These are phyloP conservation scores for Rhinoraja longicauda DNA, from an alignment of 2,797 vertebrate species.

Conservation along the genomic window DNA sequence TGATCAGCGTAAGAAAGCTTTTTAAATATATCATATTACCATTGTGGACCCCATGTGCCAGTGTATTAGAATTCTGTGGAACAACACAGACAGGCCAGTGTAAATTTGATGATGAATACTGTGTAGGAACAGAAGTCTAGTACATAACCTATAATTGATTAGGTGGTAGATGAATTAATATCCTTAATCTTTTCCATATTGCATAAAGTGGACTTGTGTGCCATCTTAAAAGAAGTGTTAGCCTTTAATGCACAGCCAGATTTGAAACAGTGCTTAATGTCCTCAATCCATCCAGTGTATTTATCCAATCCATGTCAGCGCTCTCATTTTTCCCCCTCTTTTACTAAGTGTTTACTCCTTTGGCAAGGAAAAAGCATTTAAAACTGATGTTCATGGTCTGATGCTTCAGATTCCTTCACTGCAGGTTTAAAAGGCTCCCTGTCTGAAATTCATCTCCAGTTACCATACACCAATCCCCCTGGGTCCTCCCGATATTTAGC, in stretches of 20 bases:
- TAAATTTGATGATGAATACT: conserved; percentile 39
- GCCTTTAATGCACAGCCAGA: conserved; percentile 38
- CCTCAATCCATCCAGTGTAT: conserved; percentile 38
- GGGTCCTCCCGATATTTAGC: conserved; percentile 52
- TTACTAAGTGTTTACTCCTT: conserved; percentile 39
- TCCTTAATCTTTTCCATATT: conserved; percentile 39
- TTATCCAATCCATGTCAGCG: conserved; percentile 35
- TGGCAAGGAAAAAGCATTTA: conserved; percentile 56
- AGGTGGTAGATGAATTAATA: conserved; percentile 39
- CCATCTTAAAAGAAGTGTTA: conserved; percentile 38
- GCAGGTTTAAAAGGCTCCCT: conserved; percentile 60
- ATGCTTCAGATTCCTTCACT: conserved; percentile 56
- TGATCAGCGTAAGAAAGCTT: neutral
- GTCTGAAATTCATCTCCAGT: conserved; percentile 66
- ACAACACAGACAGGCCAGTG: conserved; percentile 25
- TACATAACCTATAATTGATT: conserved; percentile 38
- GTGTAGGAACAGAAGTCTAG: conserved; percentile 38
- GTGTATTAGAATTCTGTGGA: conserved; percentile 7
- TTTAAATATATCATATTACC: conserved; percentile 38
- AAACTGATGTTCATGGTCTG: conserved; percentile 60
- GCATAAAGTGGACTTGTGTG: conserved; percentile 37
- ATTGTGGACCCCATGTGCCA: conserved; percentile 17
- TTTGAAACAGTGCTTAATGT: conserved; percentile 35
- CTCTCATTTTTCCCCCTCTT: conserved; percentile 18
- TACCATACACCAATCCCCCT: conserved; percentile 58